Base-by-base conservation (phyloP, 2,113 vertebrate species). In the Montifringilla adamsi region DNA sequence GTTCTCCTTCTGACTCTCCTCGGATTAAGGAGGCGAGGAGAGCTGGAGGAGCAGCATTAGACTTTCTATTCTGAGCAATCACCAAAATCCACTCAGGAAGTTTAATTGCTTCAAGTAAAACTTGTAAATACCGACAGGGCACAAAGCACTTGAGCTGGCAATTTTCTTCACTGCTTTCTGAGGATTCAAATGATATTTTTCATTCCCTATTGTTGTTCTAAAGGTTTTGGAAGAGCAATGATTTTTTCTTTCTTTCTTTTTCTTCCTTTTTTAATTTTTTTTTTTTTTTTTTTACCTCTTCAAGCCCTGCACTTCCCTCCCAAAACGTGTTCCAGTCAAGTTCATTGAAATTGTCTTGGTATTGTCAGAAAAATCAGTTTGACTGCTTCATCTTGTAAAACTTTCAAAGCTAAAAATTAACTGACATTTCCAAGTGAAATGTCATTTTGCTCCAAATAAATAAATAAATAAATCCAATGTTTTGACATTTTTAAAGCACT, bases 381-480 rank as follows among this genome's bases (percentile, higher is more conserved):
- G 92, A 95, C 85, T 95, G 92, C 89, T 96, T 94, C 86, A 84
- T 88, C 92, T 90, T 92, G 92, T 88, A 93, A 83, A 95, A 95
- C 78, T 95, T 92, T 63, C 89, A 96, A 84, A 96, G 86, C 63
- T 92, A 62, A 90, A 94, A 96, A 96, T 96, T 95, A 96, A 92
- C 95, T 95, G 95, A 94, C 95, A 96, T 97, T 97, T 97, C 86
- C 93, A 86, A 96, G 83, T 84, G 95, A 97, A 97, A 97, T 96
- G 95, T 95, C 95, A 96, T 87, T 97, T 96, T 93, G 43, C 86
- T 88, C 83, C 79, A 75, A 85, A 95, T 87, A 97, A 96, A 95
- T 94, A 96, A 96, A 96, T 96, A 96, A 95, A 95, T 95, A 95
- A 96, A 67, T 73, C 4, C 13, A 27, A 37, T 92, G 92, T 93